phyloP scores from a whole-genome alignment of 2,888 invertebrate genomes.

The Amaurobius ferox region DNA sequence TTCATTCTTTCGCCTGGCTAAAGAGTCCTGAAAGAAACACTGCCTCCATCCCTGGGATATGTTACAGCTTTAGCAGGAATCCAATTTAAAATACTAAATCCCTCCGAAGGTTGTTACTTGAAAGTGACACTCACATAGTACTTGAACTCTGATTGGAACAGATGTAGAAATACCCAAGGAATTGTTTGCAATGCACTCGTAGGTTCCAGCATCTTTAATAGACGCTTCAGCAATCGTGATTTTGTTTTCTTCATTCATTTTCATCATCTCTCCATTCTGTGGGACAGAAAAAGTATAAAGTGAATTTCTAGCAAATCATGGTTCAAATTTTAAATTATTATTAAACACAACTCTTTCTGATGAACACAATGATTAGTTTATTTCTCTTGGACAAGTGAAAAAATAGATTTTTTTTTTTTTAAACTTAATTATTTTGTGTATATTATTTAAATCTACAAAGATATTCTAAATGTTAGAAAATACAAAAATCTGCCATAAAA shows the following conservation, averaged over 20 bases:
- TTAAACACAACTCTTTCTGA: too few species aligned
- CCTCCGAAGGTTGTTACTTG: too few species aligned
- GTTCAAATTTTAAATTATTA: background rate
- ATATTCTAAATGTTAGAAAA: too few species aligned
- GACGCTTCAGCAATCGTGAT: conserved; percentile 62
- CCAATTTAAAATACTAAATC: too few species aligned
- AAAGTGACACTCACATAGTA: conserved; percentile 46
- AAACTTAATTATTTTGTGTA: too few species aligned
- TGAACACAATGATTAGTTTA: background rate
- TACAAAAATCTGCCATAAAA: too few species aligned
- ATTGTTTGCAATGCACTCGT: conserved; percentile 68
- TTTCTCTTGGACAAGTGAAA: too few species aligned
- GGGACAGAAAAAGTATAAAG: background rate
- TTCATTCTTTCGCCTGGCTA: too few species aligned
- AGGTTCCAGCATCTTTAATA: conserved; percentile 57
- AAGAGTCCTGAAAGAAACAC: too few species aligned
- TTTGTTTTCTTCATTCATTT: conserved; percentile 50
- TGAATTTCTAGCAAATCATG: background rate
- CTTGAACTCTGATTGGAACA: conserved; percentile 65
- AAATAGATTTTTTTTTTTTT: background rate
- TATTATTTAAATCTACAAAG: too few species aligned
- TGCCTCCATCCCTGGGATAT: too few species aligned
- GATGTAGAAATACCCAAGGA: conserved; percentile 64
- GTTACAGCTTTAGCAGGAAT: too few species aligned
- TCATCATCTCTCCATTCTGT: conserved; percentile 47